Conservation (phyloP, 2,888 invertebrate species). For the Oeneis ivallda region DNA sequence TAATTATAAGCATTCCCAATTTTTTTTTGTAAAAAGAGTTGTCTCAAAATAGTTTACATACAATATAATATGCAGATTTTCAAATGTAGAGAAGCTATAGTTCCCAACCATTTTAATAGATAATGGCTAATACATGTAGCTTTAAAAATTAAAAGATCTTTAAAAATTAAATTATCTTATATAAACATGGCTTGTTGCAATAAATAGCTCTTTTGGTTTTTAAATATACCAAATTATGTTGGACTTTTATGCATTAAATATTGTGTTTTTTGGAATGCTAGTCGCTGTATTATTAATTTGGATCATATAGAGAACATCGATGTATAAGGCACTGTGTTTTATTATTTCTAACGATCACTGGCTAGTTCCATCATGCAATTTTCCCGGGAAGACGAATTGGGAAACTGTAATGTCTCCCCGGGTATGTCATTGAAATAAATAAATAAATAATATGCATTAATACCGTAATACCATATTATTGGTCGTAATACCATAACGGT, state of each 20-base stretch:
- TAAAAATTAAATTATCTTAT: conserved; percentile 5
- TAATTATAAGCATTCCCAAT: conserved; percentile 34
- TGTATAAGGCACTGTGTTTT: not conserved
- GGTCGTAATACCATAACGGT: too few relatives aligned
- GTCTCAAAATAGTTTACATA: not conserved
- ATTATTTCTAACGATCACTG: not conserved
- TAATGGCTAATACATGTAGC: not conserved
- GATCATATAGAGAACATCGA: too few relatives aligned
- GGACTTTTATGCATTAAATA: not conserved
- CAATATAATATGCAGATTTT: not conserved
- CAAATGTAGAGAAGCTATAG: not conserved
- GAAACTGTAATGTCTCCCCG: too few relatives aligned
- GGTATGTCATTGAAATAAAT: too few relatives aligned
- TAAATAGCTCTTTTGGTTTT: not conserved
- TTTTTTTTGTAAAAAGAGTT: not conserved
- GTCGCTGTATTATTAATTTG: not conserved
- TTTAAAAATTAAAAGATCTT: not conserved
- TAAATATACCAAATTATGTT: not conserved
- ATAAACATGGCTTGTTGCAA: not conserved
- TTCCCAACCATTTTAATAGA: not conserved
- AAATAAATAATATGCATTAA: too few relatives aligned
- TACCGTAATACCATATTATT: too few relatives aligned
- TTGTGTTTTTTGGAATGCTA: not conserved
- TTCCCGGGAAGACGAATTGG: too few relatives aligned
- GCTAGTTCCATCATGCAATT: too few relatives aligned